Evolutionary conservation across 2,797 vertebrate genomes (phyloP).

Genomic region (Sebastes vulpes): DNA sequence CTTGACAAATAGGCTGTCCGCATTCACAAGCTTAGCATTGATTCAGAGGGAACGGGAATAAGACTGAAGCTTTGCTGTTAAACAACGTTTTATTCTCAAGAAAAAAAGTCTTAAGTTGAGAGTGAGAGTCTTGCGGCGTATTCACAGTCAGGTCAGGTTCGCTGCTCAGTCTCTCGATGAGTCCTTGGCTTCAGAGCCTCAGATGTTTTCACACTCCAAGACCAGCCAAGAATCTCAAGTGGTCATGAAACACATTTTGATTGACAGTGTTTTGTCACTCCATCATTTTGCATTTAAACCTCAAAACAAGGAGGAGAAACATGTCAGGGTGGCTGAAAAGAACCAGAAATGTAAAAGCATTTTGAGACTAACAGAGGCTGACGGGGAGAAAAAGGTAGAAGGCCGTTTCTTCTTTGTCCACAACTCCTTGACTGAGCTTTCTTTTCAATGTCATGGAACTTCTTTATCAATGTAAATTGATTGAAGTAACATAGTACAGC

Average conservation of each 20-base stretch:
- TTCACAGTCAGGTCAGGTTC: constrained; percentile 76
- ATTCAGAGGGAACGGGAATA: constrained; percentile 41
- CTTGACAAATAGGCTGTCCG: constrained; percentile 69
- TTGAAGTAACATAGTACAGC: background rate
- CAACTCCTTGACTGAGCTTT: background rate
- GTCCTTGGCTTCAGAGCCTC: constrained; percentile 60
- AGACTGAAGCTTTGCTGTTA: constrained; percentile 33
- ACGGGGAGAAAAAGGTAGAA: background rate
- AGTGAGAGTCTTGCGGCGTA: constrained; percentile 30
- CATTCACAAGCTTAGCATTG: constrained; percentile 62
- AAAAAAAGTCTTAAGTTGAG: constrained; percentile 35
- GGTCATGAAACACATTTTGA: constrained; percentile 77
- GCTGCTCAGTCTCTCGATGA: constrained; percentile 60
- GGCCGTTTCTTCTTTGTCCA: background rate
- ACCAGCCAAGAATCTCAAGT: constrained; percentile 77
- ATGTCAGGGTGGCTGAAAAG: constrained; percentile 39
- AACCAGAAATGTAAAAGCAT: constrained; percentile 54
- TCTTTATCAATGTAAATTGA: background rate
- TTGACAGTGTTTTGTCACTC: constrained; percentile 79
- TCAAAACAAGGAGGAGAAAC: constrained; percentile 56
- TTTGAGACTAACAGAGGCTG: constrained; percentile 26
- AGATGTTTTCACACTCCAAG: constrained; percentile 67
- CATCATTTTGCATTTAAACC: constrained; percentile 67
- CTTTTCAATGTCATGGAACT: constrained; percentile 18
- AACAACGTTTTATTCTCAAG: constrained; percentile 49